Conservation (phyloP, 1,140 invertebrate species). For the Atta colombica region DNA sequence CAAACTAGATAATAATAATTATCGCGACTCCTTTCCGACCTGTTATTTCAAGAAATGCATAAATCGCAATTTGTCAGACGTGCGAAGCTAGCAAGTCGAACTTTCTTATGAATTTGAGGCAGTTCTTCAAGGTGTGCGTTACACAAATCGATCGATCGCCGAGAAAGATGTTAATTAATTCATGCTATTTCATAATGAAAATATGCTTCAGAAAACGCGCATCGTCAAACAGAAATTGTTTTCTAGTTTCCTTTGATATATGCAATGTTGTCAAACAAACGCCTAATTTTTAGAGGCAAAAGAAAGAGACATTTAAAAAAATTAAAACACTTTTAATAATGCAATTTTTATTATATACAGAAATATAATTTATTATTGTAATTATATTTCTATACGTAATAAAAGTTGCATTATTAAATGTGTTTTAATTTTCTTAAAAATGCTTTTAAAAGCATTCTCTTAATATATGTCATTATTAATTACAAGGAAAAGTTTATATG, state of each 20-base stretch:
- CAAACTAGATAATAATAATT: conserved; percentile 77
- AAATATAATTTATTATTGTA: too few species aligned
- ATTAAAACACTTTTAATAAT: too few species aligned
- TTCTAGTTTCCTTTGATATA: conserved; percentile 5
- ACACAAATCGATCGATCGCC: conserved; percentile 59
- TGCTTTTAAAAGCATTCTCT: not conserved
- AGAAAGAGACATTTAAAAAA: not conserved
- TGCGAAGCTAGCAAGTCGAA: conserved; percentile 28
- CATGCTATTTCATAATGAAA: conserved; percentile 45
- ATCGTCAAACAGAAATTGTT: not conserved
- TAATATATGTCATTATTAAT: not conserved
- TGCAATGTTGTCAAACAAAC: not conserved
- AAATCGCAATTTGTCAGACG: conserved; percentile 59
- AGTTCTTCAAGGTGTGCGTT: conserved; percentile 39
- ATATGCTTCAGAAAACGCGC: conserved; percentile 20
- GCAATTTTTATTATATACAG: too few species aligned
- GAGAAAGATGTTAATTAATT: conserved; percentile 73
- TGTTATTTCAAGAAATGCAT: conserved; percentile 65
- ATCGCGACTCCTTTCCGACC: conserved; percentile 48
- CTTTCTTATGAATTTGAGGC: conserved; percentile 32
- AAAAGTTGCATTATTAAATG: not conserved
- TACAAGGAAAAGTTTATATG: conserved; percentile 7
- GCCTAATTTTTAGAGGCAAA: not conserved
- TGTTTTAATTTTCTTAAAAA: not conserved
- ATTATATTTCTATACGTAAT: not conserved